Evolutionary conservation across 2,888 invertebrate species (phyloP), one percentile per base, ranked within the genome.

Genomic region (Ganaspis brasiliensis): DNA sequence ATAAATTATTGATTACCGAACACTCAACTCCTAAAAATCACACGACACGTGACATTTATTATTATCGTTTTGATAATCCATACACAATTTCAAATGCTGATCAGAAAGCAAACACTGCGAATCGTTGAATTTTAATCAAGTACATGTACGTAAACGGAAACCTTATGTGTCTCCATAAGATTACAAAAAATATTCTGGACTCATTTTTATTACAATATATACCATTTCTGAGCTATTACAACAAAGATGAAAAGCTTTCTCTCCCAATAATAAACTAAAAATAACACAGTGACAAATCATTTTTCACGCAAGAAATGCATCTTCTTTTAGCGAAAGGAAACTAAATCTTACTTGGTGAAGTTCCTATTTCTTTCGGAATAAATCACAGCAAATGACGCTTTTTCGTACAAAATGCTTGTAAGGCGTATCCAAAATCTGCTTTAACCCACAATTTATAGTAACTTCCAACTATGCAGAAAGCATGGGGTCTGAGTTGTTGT

Each of bases 381-480:
- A 63, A 63, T 63, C 63, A 63, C 14, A 21, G 24, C 40, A 63
- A 63, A 63, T 21, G 63, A 40, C n/a, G 63, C 63, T 63, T 63
- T 63, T 63, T 63, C 40, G 14, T 16, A 40, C 19, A 40, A 63
- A 40, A 63, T 63, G 63, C 52, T 63, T 63, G 63, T 63, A 40
- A 63, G 21, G 40, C 63, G 63, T 40, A 63, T 63, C 40, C 40
- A 8, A 63, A 63, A 63, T 63, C 24, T 63, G 63, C 40, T 40
- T 40, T 40, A 21, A 63, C 63, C 40, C 37, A 19, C 40, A 40
- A 63, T 40, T 40, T 63, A 63, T 63, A 37, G 40, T 63, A 37
- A 63, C 63, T 63, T 40, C 14, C 63, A 61, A 61, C 61, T 61
- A 63, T 63, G 40, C 37, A 63, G 63, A 63, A 40, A 24, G 63